Evolutionary conservation across 2,888 invertebrate genomes (phyloP).

Genomic region (Odontocerum albicorne): DNA sequence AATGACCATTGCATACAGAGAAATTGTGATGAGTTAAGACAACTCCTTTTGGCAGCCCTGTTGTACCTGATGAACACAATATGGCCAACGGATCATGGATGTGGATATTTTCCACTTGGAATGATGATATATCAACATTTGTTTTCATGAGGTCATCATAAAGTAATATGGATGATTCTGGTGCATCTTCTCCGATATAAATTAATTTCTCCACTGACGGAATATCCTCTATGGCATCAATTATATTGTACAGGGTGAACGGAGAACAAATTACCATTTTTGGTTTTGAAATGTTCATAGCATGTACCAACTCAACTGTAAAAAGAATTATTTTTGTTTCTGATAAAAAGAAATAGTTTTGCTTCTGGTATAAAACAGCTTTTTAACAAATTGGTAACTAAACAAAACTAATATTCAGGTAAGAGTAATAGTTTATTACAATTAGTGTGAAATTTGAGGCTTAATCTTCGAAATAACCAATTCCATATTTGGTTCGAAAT

Average conservation of each 20-base stretch:
- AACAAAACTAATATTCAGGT: too few relatives aligned
- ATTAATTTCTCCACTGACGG: constrained; percentile 59
- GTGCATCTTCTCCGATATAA: constrained; percentile 51
- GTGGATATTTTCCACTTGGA: constrained; percentile 55
- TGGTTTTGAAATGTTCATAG: constrained; percentile 69
- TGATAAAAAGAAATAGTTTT: too few relatives aligned
- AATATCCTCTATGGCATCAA: constrained; percentile 55
- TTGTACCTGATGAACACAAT: constrained; percentile 71
- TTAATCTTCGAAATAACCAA: too few relatives aligned
- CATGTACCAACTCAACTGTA: constrained; percentile 69
- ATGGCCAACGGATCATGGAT: constrained; percentile 44
- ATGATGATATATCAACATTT: constrained; percentile 44
- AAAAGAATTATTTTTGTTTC: too few relatives aligned
- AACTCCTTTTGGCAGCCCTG: constrained; percentile 69
- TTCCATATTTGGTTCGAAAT: too few relatives aligned
- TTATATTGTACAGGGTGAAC: constrained; percentile 57
- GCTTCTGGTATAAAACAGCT: too few relatives aligned
- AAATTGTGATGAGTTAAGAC: constrained; percentile 63
- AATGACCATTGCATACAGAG: constrained; percentile 40
- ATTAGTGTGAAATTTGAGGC: too few relatives aligned
- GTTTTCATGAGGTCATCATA: constrained; percentile 46
- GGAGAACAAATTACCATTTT: constrained; percentile 69
- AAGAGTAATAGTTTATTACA: too few relatives aligned
- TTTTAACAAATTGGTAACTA: too few relatives aligned
- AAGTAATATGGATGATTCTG: constrained; percentile 48